Evolutionary conservation across 30 jellyfish, hydroid and myxozoan species (phyloP).

Genomic region (Nemopilema nomurai): DNA sequence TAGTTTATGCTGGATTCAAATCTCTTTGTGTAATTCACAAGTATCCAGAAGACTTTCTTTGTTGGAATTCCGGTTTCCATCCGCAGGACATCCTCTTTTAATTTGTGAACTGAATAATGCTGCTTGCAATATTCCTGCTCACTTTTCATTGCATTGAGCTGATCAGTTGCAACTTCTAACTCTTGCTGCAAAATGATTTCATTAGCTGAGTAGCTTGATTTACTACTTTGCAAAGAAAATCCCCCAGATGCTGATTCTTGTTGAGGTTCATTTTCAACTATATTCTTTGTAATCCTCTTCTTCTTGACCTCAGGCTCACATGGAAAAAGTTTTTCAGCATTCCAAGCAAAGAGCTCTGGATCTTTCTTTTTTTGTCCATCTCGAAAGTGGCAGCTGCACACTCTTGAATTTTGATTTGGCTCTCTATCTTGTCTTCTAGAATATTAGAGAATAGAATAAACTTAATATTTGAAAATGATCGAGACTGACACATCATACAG

Average conservation of each 20-base stretch:
- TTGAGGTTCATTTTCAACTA: no score
- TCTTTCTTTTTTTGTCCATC: slow-evolving; percentile 16
- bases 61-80: slow-evolving; percentile 51
- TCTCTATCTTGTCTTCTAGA: slow-evolving; percentile 30
- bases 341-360: slow-evolving; percentile 12
- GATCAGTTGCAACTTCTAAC: neutral
- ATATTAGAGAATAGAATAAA: neutral
- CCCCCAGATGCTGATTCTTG: no score
- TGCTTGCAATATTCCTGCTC: neutral
- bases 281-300: neutral
- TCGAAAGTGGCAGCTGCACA: slow-evolving; percentile 39
- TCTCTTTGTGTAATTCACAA: slow-evolving; percentile 6
- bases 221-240: neutral
- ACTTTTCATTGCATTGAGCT: neutral
- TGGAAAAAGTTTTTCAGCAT: slow-evolving; percentile 15
- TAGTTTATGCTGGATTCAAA: neutral
- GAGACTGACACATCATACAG: no score
- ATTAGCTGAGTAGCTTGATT: neutral
- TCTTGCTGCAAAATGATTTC: slow-evolving; percentile 8
- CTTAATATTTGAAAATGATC: no score
- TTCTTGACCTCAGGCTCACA: neutral
- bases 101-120: neutral
- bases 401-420: no score
- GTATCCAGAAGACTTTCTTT: slow-evolving; percentile 2
- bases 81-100: slow-evolving; percentile 15